These are phyloP conservation scores for Epizoanthus scotinus DNA, from an alignment of 92 coral and sea anemone species.

Conservation along the genomic window DNA sequence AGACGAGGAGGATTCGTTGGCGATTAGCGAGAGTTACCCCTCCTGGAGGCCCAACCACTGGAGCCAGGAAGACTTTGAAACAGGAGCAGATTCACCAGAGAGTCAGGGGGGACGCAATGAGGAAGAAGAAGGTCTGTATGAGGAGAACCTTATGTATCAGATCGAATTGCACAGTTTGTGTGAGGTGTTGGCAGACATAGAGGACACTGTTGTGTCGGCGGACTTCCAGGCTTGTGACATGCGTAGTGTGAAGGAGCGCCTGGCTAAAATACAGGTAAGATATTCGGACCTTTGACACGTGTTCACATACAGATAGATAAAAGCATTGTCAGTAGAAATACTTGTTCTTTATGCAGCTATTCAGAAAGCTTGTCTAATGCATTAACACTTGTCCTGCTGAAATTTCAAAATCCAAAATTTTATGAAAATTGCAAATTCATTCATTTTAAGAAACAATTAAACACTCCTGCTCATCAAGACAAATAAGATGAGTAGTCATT, in stretches of 20 bases:
- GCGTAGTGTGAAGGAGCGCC: conserved; percentile 64
- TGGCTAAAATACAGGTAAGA: conserved; percentile 81
- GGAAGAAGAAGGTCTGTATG: conserved; percentile 64
- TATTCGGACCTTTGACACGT: neutral
- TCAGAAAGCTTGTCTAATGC: no score
- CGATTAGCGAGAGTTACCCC: conserved; percentile 83
- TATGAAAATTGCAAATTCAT: no score
- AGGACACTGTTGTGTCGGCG: conserved; percentile 76
- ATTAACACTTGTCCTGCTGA: no score
- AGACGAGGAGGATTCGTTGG: conserved; percentile 52
- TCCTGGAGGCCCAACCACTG: conserved; percentile 69
- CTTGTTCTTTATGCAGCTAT: no score
- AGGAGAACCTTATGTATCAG: conserved; percentile 81
- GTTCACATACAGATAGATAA: neutral
- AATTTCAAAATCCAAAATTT: no score
- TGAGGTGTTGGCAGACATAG: conserved; percentile 87
- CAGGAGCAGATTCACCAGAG: conserved; percentile 7
- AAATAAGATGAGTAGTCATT: no score
- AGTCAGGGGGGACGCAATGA: conserved; percentile 45
- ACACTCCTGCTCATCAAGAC: no score
- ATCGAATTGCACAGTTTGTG: conserved; percentile 86
- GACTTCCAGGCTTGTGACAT: conserved; percentile 72
- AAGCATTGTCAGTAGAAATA: neutral
- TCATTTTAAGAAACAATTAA: no score
- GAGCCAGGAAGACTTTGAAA: conserved; percentile 20